Percentiles rank a stretch among this genome's conserved stretches.
Conservation (phyloP, 2,113 vertebrate genomes). For the Pyrgilauda ruficollis region DNA sequence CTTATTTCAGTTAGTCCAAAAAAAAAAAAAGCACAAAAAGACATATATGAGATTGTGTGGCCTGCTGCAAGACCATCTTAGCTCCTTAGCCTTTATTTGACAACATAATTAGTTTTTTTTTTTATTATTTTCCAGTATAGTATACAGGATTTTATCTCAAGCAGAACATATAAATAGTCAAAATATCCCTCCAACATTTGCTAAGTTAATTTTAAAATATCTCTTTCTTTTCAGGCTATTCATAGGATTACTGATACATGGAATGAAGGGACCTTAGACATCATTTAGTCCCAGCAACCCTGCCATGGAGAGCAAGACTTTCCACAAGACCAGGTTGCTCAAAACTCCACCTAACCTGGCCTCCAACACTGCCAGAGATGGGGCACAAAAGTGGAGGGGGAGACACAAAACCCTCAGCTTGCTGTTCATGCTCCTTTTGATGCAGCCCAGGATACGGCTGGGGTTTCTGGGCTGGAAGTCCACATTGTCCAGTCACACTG, state of each 20-base stretch:
- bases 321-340: background rate
- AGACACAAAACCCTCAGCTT: background rate
- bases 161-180: background rate
- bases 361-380: background rate
- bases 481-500: background rate
- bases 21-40: background rate
- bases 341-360: background rate
- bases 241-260: background rate
- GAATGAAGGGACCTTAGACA: background rate
- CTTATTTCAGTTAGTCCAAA: background rate
- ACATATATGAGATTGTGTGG: background rate
- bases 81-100: background rate
- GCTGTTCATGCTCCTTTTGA: background rate
- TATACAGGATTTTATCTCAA: background rate
- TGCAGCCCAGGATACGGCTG: background rate
- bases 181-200: background rate
- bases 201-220: background rate
- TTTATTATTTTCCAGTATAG: background rate
- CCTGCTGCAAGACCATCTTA: too few relatives aligned
- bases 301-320: background rate
- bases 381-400: background rate
- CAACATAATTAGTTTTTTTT: background rate
- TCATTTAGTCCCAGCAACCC: accelerated
- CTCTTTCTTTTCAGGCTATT: background rate
- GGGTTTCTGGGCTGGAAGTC: background rate